A percentile compares a stretch with the other conserved stretches of the same genome.
Evolutionary conservation across 35 echinoderm and acorn worm species (phyloP).

Genomic region (Strongylocentrotus purpuratus): DNA sequence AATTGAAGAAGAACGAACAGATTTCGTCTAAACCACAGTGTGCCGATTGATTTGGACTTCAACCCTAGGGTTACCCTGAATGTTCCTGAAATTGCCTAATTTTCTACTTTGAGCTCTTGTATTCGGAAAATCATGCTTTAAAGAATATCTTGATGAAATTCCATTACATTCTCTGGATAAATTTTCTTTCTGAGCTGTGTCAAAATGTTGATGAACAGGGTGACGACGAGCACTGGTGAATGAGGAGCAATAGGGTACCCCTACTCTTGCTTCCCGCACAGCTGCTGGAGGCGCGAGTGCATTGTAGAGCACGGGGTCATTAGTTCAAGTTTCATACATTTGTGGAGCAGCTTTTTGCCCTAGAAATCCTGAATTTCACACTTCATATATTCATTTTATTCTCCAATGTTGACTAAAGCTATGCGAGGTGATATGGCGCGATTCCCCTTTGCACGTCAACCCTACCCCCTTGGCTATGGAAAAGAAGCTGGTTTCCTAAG

Average conservation of each 20-base stretch:
- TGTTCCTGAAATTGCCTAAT: not conserved
- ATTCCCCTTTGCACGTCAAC: not conserved
- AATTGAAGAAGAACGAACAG: not conserved
- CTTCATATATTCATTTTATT: constrained; percentile 6
- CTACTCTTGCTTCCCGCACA: constrained; percentile 10
- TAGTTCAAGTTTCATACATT: constrained; percentile 38
- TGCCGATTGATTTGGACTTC: not conserved
- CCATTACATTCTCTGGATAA: not conserved
- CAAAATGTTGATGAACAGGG: not conserved
- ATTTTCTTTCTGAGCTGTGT: not conserved
- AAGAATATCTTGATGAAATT: not conserved
- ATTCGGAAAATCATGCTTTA: not conserved
- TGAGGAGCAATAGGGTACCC: constrained; percentile 2
- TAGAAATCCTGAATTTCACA: constrained; percentile 39
- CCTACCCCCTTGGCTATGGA: not conserved
- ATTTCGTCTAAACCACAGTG: not conserved
- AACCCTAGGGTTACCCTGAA: not conserved
- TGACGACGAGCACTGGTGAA: not conserved
- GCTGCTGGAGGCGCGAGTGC: not conserved
- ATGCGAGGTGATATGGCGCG: not conserved
- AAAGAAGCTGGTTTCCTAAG: constrained; percentile 49
- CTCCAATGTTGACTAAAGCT: not conserved
- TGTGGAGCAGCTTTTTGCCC: not conserved
- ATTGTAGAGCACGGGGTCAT: constrained; percentile 21
- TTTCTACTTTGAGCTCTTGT: not conserved